Conservation (phyloP, 1,140 invertebrate species). For the Drosophila bocki region DNA sequence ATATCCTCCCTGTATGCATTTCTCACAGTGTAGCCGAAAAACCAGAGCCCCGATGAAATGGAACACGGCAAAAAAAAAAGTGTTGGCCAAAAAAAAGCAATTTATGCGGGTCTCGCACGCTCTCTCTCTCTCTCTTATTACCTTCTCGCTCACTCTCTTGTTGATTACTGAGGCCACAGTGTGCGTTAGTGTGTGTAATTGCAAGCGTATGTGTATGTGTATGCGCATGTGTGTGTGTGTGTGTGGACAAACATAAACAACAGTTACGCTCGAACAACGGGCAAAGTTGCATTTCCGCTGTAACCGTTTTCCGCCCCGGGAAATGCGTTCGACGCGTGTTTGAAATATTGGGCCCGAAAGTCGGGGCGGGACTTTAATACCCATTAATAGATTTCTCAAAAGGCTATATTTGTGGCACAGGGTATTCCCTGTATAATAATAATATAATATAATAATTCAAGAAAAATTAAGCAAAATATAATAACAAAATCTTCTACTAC, state of each 20-base stretch:
- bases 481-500: no score
- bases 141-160: slow-evolving; percentile 20
- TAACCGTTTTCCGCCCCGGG: slow-evolving; percentile 65
- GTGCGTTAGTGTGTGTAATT: slow-evolving; percentile 28
- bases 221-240: not conserved
- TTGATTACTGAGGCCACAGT: slow-evolving; percentile 46
- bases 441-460: no score
- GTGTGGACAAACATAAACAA: slow-evolving; percentile 61
- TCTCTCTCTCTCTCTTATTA: not conserved
- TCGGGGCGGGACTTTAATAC: slow-evolving; percentile 6
- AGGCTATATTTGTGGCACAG: not conserved
- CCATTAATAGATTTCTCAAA: not conserved
- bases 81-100: slow-evolving; percentile 32
- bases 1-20: not conserved
- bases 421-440: no score
- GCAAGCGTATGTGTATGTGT: slow-evolving; percentile 9
- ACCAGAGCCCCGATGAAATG: slow-evolving; percentile 9
- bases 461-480: no score
- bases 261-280: slow-evolving; percentile 66
- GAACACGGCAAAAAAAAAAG: slow-evolving; percentile 29
- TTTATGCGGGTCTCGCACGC: slow-evolving; percentile 45
- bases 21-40: not conserved
- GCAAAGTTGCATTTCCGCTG: slow-evolving; percentile 67
- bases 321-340: slow-evolving; percentile 70
- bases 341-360: slow-evolving; percentile 57